Base-by-base conservation (phyloP, 2,113 vertebrate genomes). In the Lepisosteus osseus region DNA sequence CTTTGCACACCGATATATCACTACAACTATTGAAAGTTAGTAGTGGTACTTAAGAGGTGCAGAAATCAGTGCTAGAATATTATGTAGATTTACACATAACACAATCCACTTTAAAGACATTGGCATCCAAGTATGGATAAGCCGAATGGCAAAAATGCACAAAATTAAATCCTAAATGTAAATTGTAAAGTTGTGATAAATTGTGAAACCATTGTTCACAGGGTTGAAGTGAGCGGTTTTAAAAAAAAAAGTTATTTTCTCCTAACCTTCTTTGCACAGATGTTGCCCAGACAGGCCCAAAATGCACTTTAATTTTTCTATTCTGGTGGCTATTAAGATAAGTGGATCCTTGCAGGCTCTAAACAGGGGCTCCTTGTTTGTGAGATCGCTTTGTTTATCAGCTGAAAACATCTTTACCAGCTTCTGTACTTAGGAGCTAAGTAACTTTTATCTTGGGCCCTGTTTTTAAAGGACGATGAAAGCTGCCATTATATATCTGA, bases 221-320 rank as follows among this genome's bases (percentile, higher is more conserved):
- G 9, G 47, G 5, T 51, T 5, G 47, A 51, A 9, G 47, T 6
- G 47, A 51, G 5, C 9, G 1, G 5, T 51, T 51, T 51, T 0
- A 51, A 9, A 51, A 51, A 51, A 51, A 51, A 51, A 6, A 51
- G 9, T 6, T 6, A 51, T 9, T 51, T 51, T 9, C 47, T 51
- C 47, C 47, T 9, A 29, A 29, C 47, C 9, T 51, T 51, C 47
- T 51, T 51, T 51, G 72, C 74, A 72, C 73, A 76, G 78, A 79
- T 79, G 78, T 74, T 79, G 71, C 73, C 74, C 78, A 65, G 68
- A 64, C 70, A 65, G 8, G 15, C 55, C 64, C 59, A 69, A 73
- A 82, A 77, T 74, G 67, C 65, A 65, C 72, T 44, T 61, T 73
- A 51, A 79, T 83, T 86, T 89, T 86, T 81, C 80, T 83, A 80